Evolutionary conservation across 2,888 invertebrate species (phyloP).

Genomic region (Drosophila nigricruria): DNA sequence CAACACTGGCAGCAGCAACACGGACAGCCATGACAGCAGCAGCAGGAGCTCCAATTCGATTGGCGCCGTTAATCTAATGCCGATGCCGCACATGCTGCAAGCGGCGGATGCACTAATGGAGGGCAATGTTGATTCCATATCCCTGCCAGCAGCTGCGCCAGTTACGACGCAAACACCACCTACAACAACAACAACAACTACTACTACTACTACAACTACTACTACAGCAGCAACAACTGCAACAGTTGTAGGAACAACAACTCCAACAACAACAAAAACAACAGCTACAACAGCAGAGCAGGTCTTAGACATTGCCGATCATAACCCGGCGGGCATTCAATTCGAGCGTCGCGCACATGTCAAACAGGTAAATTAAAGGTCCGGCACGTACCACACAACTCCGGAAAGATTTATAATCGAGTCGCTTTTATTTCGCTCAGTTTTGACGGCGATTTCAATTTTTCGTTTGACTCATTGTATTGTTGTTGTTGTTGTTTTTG

Average conservation of each 20-base stretch:
- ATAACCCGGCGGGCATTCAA: conserved; percentile 83
- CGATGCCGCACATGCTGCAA: conserved; percentile 63
- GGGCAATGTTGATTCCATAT: conserved; percentile 83
- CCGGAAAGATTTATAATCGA: conserved; percentile 6
- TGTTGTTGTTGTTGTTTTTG: conserved; percentile 4
- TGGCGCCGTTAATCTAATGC: conserved; percentile 30
- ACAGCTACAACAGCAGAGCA: conserved; percentile 1
- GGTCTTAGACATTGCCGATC: conserved; percentile 78
- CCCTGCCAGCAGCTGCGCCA: conserved; percentile 76
- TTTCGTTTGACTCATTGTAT: conserved; percentile 25
- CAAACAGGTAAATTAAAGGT: conserved; percentile 79
- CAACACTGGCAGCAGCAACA: conserved; percentile 18
- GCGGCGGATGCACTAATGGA: conserved; percentile 79
- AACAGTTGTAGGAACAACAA: too few relatives aligned
- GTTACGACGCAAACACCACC: conserved; percentile 19
- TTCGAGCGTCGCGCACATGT: conserved; percentile 85
- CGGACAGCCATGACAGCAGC: conserved; percentile 19
- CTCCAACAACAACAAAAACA: conserved; percentile 7
- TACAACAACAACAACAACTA: conserved; percentile 4
- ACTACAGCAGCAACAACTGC: conserved; percentile 11
- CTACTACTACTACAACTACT: conserved; percentile 14
- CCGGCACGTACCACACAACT: conserved; percentile 7
- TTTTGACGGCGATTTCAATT: conserved; percentile 17
- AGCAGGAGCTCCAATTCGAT: conserved; percentile 21
- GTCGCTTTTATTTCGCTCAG: conserved; percentile 10